phyloP scores from a whole-genome alignment of 2,888 invertebrate species.

The Odontocolon sp. region DNA sequence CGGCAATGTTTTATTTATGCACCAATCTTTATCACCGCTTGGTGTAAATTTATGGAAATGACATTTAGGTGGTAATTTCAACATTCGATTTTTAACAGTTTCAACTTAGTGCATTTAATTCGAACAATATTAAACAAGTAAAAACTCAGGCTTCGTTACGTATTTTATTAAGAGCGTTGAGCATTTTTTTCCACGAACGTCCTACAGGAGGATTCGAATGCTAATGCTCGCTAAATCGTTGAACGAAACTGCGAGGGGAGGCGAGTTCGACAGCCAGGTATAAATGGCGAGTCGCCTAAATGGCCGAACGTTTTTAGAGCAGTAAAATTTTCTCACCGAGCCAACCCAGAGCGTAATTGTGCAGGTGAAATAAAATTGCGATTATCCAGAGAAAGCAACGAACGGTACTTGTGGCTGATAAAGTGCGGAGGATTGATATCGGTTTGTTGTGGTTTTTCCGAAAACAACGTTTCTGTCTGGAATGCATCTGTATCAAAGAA shows the following conservation, averaged over 20 bases:
- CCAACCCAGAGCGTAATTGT: conserved; percentile 10
- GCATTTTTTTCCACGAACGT: conserved; percentile 64
- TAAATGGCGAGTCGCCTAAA: conserved; percentile 73
- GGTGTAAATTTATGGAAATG: too few species aligned
- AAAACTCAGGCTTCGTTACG: conserved; percentile 51
- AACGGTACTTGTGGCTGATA: neutral
- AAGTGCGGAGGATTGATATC: neutral
- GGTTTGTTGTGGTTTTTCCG: neutral
- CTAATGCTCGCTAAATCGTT: conserved; percentile 69
- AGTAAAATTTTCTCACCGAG: conserved; percentile 64
- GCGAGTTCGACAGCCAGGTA: conserved; percentile 56
- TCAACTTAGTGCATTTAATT: too few species aligned
- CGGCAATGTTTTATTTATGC: too few species aligned
- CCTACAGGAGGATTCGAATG: conserved; percentile 59
- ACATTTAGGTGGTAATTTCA: too few species aligned
- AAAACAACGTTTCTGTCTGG: conserved; percentile 36
- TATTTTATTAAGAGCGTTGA: conserved; percentile 49
- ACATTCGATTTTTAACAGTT: too few species aligned
- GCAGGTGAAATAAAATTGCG: conserved; percentile 28
- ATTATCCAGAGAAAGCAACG: conserved; percentile 44
- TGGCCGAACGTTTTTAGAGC: conserved; percentile 64
- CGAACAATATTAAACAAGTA: neutral
- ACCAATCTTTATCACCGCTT: too few species aligned
- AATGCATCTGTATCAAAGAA: conserved; percentile 25
- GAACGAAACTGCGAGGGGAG: conserved; percentile 42